phyloP scores from a whole-genome alignment of 35 echinoderm and acorn worm species.

The Diadema setosum region DNA sequence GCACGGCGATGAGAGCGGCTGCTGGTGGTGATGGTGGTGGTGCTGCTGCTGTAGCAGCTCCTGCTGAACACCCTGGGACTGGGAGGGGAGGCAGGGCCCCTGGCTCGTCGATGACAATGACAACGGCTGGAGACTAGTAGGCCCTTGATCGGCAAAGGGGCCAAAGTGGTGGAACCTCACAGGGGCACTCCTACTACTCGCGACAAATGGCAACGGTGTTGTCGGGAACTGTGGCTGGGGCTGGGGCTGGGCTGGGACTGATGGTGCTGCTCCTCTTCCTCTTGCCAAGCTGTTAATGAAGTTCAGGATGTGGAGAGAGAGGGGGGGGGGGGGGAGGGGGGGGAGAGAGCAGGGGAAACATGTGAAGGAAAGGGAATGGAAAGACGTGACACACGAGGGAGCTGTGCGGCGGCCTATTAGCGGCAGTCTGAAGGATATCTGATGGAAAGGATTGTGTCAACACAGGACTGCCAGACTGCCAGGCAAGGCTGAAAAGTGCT shows the following conservation, averaged over 20 bases:
- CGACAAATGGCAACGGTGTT: not conserved
- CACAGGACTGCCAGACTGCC: not conserved
- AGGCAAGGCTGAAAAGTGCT: not conserved
- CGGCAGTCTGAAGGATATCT: not conserved
- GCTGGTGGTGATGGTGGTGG: not conserved
- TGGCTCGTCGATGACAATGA: not conserved
- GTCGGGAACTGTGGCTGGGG: not conserved
- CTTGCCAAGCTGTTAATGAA: not conserved
- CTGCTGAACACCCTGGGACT: not conserved
- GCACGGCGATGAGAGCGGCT: not conserved
- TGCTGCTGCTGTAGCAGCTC: not conserved
- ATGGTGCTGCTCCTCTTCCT: no score
- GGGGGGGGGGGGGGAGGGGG: not conserved
- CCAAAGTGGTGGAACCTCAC: not conserved
- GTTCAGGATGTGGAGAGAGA: not conserved
- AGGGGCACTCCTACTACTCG: not conserved
- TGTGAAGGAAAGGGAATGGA: not conserved
- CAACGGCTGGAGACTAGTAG: not conserved
- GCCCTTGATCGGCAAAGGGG: not conserved
- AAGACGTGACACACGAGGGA: not conserved
- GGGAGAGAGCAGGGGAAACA: not conserved
- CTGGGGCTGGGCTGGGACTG: not conserved
- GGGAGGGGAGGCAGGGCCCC: not conserved
- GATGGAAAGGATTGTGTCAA: slow-evolving; percentile 17
- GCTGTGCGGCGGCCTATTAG: not conserved